Evolutionary conservation across 2,113 vertebrate genomes (phyloP).

Genomic region (Nothoprocta pentlandii): DNA sequence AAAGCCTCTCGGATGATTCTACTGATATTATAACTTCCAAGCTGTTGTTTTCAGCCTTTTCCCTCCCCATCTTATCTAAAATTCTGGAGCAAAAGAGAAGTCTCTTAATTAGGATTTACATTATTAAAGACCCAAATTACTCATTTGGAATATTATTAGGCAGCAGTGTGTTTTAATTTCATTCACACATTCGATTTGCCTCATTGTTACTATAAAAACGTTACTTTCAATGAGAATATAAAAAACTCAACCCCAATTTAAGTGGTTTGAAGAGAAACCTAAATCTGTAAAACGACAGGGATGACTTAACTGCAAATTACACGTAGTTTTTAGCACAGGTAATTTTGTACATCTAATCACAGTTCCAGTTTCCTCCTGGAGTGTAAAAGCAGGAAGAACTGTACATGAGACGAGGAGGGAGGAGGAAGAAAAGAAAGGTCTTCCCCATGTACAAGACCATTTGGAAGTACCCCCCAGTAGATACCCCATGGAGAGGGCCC

Average conservation of each 20-base stretch:
- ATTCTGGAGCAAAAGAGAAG: neutral
- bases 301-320: conserved; percentile 69
- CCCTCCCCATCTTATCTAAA: neutral
- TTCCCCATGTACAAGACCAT: neutral
- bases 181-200: neutral
- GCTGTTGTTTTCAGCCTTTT: neutral
- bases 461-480: conserved; percentile 10
- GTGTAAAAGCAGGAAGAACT: neutral
- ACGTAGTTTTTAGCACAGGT: conserved; percentile 45
- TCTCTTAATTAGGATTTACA: neutral
- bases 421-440: neutral
- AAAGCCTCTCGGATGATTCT: neutral
- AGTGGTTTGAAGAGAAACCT: conserved; percentile 55
- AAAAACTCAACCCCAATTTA: neutral
- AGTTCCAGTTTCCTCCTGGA: conserved; percentile 49
- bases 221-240: neutral
- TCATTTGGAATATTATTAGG: neutral
- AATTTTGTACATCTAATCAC: conserved; percentile 65
- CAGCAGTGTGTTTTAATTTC: neutral
- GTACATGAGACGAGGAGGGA: neutral
- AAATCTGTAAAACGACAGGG: conserved; percentile 53
- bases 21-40: neutral
- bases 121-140: neutral
- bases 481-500: neutral
- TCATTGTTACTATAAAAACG: neutral